phyloP scores from a whole-genome alignment of 2,797 vertebrate genomes.

The Antennarius maculatus region DNA sequence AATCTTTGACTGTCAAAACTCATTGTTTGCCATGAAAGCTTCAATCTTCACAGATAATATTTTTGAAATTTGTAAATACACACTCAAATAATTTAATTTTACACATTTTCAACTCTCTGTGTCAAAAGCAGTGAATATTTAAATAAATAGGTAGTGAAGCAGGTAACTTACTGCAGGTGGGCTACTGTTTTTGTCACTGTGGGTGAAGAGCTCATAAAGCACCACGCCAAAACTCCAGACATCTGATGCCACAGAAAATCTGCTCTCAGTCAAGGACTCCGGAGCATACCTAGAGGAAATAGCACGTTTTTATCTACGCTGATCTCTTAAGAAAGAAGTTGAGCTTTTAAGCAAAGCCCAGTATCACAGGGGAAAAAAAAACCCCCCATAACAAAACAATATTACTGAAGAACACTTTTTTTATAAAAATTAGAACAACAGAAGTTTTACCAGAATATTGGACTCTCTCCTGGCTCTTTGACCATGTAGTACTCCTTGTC shows the following conservation, averaged over 20 bases:
- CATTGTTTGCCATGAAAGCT: background rate
- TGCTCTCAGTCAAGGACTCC: slow-evolving; percentile 95
- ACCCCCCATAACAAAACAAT: background rate
- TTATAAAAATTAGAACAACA: background rate
- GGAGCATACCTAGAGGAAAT: slow-evolving; percentile 90
- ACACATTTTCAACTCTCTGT: background rate
- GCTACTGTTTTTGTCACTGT: slow-evolving; percentile 94
- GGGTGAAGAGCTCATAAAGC: slow-evolving; percentile 96
- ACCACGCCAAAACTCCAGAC: slow-evolving; percentile 98
- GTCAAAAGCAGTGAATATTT: background rate
- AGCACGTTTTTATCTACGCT: background rate
- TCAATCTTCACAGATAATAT: too few species aligned
- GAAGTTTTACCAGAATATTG: slow-evolving; percentile 93
- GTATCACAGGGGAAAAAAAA: background rate
- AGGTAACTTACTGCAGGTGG: slow-evolving; percentile 87
- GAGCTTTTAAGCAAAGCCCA: too few species aligned
- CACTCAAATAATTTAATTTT: background rate
- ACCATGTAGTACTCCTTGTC: slow-evolving; percentile 99
- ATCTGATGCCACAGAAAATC: slow-evolving; percentile 96
- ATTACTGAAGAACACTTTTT: background rate
- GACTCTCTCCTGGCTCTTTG: slow-evolving; percentile 96
- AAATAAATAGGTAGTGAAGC: background rate
- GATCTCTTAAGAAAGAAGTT: background rate
- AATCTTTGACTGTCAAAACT: background rate
- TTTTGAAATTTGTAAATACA: background rate